Base-by-base conservation (phyloP, 2,797 vertebrate genomes). In the Crax fasciolata region DNA sequence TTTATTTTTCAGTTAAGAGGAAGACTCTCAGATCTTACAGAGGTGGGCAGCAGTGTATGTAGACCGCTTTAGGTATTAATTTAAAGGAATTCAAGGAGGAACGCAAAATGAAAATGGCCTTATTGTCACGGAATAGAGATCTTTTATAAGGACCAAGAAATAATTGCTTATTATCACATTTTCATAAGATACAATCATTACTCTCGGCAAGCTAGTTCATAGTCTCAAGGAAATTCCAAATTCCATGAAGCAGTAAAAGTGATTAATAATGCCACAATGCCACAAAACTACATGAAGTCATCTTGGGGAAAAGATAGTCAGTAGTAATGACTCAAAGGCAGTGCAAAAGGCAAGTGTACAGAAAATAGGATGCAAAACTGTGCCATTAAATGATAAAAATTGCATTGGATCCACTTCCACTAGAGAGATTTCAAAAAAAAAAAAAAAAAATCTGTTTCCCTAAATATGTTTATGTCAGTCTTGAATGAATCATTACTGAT, bases 31-130 rank as follows among this genome's bases (percentile, higher is more conserved):
- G 57, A 55, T 75, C 24, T 83, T 52, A 65, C 0, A 80, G 58
- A 85, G 9, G 32, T 63, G 24, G 39, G 14, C 10, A 87, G 59
- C 35, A 78, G n/a, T 44, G 43, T 38, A 52, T 20, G 28, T 46
- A 71, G 35, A 44, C 43, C 0, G 67, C 84, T 88, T 95, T 38
- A 91, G 21, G 8, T 39, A 86, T 63, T 76, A 70, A 52, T 75
- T 90, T 71, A 54, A 83, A 84, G 35, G 15, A 88, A 87, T 83
- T 90, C 10, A 72, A 70, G 30, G 48, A 83, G 80, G 46, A 85
- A 71, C 38, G 27, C 71, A 83, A 90, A 87, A 75, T 48, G 12
- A 54, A 28, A 75, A 92, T n/a, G 46, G 63, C 11, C 3, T 23
- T 48, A 30, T 30, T 76, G 19, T 39, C 48, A 74, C 19, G 27